Conservation (phyloP, 1,140 invertebrate species). For the Pomacea maculata region DNA sequence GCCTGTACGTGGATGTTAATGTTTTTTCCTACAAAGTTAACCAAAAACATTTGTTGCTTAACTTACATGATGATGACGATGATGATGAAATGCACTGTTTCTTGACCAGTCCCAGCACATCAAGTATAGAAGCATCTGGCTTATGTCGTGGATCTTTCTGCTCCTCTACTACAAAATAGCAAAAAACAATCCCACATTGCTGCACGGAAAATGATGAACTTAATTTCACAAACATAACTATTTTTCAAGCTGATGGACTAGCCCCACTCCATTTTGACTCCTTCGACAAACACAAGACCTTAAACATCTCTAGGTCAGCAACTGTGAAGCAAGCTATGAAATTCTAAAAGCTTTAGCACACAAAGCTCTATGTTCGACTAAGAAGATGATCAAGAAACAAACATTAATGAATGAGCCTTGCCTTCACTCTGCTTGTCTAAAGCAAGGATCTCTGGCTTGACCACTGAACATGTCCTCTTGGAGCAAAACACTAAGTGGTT, state of each 20-base stretch:
- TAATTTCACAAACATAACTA: not conserved
- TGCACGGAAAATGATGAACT: no score
- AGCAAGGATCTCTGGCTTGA: constrained; percentile 40
- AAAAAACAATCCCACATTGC: no score
- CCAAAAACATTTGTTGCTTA: no score
- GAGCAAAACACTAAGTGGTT: constrained; percentile 61
- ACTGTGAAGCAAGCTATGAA: no score
- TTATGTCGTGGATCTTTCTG: constrained; percentile 42
- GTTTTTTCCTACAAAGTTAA: no score
- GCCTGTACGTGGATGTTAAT: no score
- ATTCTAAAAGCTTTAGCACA: no score
- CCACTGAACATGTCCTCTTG: constrained; percentile 54
- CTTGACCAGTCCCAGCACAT: constrained; percentile 59
- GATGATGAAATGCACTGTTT: constrained; percentile 41
- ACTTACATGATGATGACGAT: no score
- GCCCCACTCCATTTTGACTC: not conserved
- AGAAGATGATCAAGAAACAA: not conserved
- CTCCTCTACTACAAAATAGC: constrained; percentile 26
- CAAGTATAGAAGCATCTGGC: constrained; percentile 55
- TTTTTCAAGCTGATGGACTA: not conserved
- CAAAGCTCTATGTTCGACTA: no score
- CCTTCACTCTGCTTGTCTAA: constrained; percentile 26
- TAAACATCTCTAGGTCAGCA: no score
- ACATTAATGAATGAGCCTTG: not conserved
- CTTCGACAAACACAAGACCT: constrained; percentile 6